A percentile compares a stretch with the other conserved stretches of the same genome.
Evolutionary conservation across 2,797 vertebrate genomes (phyloP).

Genomic region (Basileuterus tristriatus): DNA sequence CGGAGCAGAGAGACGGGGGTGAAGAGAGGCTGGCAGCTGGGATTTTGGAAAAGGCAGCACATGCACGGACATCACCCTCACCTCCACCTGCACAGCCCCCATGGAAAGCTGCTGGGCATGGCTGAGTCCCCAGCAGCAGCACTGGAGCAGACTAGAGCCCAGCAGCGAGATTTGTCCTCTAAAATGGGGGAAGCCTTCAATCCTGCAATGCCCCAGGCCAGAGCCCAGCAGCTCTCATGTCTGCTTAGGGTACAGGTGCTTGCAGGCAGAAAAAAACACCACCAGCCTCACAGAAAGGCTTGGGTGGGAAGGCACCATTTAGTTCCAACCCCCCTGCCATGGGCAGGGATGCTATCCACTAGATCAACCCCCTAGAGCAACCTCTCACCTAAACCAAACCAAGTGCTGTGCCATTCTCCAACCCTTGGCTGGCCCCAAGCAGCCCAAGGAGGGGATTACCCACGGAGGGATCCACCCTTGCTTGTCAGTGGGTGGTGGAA

Average conservation of each 20-base stretch:
- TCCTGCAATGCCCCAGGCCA: rapidly evolving
- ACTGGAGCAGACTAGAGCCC: neutral
- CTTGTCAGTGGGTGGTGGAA: neutral
- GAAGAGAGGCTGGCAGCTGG: neutral
- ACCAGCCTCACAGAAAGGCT: neutral
- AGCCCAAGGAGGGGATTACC: neutral
- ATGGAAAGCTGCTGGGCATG: rapidly evolving
- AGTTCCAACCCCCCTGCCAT: neutral
- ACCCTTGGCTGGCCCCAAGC: neutral
- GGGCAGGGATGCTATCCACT: neutral
- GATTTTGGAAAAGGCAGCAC: neutral
- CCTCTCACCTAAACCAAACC: neutral
- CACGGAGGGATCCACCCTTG: neutral
- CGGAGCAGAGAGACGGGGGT: neutral
- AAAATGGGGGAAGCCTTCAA: neutral
- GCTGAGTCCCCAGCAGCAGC: neutral
- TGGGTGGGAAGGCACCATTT: neutral
- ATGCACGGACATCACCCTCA: rapidly evolving
- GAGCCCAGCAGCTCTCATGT: rapidly evolving
- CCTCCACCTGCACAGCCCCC: neutral
- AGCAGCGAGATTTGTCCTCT: rapidly evolving
- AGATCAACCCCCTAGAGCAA: neutral
- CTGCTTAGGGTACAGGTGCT: neutral
- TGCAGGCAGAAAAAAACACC: neutral
- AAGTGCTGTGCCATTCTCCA: neutral